Conservation (phyloP, 2,888 invertebrate species). For the Acanthopleura granulata region DNA sequence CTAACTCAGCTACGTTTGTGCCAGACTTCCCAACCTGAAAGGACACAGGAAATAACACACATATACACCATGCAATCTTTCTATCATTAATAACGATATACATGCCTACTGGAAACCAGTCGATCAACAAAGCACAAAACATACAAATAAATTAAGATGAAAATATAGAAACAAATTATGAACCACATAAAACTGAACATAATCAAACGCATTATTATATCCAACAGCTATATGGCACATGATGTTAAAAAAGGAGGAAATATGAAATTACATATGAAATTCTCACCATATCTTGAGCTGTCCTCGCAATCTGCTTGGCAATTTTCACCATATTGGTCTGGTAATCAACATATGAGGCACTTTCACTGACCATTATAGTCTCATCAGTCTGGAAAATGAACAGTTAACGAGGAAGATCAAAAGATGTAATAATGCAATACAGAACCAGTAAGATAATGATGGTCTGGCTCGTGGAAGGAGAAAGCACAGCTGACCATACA, state of each 20-base stretch:
- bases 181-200: not conserved
- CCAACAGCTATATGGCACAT: not conserved
- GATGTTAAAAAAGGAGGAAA: not conserved
- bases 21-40: constrained; percentile 76
- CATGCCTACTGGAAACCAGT: no score
- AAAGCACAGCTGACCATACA: no score
- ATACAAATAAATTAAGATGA: no score
- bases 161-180: no score
- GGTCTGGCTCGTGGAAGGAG: no score
- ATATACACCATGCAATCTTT: no score
- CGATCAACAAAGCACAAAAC: no score
- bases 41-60: no score
- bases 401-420: no score
- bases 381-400: constrained; percentile 58
- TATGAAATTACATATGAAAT: not conserved
- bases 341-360: constrained; percentile 86
- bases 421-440: no score
- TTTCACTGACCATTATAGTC: constrained; percentile 48
- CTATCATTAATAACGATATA: no score
- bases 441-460: no score
- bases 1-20: constrained; percentile 79
- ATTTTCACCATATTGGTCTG: constrained; percentile 97
- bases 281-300: constrained; percentile 93
- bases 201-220: not conserved
- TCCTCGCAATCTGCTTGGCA: constrained; percentile 92